These are phyloP conservation scores for Menura novaehollandiae DNA, from an alignment of 2,113 vertebrate genomes.

Conservation along the genomic window DNA sequence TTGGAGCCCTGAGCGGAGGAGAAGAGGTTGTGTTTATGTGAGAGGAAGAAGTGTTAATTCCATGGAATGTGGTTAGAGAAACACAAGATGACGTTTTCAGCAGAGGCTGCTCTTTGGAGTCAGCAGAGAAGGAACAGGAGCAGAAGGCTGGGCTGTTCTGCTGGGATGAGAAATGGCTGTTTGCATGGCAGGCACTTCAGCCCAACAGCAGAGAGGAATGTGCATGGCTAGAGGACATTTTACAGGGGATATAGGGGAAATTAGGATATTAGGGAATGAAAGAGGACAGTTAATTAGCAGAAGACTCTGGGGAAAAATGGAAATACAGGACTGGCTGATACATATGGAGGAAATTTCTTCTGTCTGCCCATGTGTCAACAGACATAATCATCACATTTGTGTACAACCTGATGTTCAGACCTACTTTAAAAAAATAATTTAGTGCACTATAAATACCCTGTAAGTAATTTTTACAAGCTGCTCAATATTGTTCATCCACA, in stretches of 20 bases:
- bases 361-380: background rate
- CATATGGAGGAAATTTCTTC: background rate
- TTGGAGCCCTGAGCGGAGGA: background rate
- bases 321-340: background rate
- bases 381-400: background rate
- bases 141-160: accelerated
- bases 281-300: background rate
- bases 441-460: background rate
- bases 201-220: accelerated
- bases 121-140: background rate
- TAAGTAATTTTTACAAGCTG: background rate
- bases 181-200: background rate
- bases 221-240: accelerated
- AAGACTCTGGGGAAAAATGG: background rate
- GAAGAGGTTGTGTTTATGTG: background rate
- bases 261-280: background rate
- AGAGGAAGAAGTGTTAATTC: background rate
- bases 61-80: accelerated
- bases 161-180: background rate
- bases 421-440: background rate
- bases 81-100: accelerated
- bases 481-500: background rate
- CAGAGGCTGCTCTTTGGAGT: background rate
- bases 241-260: background rate
- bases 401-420: background rate